A percentile compares a stretch with the other conserved stretches of the same genome.
Evolutionary conservation across 2,113 vertebrate species (phyloP).

Genomic region (Suncus etruscus): DNA sequence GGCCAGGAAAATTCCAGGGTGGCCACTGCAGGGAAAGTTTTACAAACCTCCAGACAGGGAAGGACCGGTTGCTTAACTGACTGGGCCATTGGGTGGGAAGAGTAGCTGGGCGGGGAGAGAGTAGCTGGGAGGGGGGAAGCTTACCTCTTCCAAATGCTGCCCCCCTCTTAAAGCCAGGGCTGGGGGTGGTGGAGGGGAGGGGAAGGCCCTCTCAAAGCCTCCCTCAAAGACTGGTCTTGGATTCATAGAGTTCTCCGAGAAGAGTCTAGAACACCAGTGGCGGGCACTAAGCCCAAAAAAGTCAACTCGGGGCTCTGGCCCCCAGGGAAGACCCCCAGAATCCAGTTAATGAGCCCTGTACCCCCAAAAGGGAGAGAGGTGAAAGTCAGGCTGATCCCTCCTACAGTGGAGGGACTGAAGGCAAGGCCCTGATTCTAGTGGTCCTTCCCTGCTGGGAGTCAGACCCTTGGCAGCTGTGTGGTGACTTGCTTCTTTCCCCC

Average conservation of each 20-base stretch:
- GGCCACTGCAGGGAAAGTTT: constrained; percentile 75
- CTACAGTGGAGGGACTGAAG: too few relatives aligned
- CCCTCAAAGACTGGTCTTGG: too few relatives aligned
- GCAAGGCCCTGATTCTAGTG: background rate
- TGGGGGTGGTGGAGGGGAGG: too few relatives aligned
- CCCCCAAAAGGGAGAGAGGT: background rate
- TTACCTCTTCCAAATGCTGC: too few relatives aligned
- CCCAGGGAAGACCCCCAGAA: background rate
- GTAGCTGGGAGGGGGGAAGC: too few relatives aligned
- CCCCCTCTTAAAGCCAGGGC: too few relatives aligned
- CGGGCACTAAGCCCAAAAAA: background rate
- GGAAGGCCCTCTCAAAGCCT: too few relatives aligned
- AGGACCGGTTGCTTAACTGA: too few relatives aligned
- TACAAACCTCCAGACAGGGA: constrained; percentile 80
- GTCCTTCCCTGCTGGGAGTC: background rate
- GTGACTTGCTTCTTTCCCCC: too few relatives aligned
- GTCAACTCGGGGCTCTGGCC: background rate
- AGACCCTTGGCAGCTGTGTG: too few relatives aligned
- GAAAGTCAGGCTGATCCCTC: constrained; percentile 62
- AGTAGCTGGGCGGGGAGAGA: background rate
- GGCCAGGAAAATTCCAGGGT: constrained; percentile 68
- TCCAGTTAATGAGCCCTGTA: background rate
- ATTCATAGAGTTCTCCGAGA: too few relatives aligned
- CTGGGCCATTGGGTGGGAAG: too few relatives aligned
- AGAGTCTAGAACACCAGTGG: background rate